Percentiles rank a stretch among this genome's conserved stretches.
Evolutionary conservation across 2,888 invertebrate species (phyloP).

Genomic region (Bugula neritina): DNA sequence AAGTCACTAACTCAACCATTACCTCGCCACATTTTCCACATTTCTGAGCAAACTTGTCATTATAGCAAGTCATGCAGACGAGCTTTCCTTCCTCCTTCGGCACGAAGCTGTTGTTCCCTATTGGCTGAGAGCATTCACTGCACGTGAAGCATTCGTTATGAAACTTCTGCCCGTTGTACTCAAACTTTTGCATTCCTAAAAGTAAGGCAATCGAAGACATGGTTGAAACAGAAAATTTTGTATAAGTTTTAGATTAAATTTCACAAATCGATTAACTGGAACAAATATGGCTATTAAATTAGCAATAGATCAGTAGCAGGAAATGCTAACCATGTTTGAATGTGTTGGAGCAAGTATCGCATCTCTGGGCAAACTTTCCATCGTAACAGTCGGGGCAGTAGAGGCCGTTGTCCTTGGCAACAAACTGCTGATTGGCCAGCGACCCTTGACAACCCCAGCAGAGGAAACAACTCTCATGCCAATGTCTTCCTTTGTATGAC

Average conservation of each 20-base stretch:
- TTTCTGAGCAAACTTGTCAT: slow-evolving; percentile 95
- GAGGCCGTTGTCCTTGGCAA: slow-evolving; percentile 91
- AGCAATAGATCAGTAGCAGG: background rate
- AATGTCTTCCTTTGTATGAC: slow-evolving; percentile 99
- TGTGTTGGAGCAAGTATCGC: slow-evolving; percentile 97
- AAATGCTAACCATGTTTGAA: slow-evolving; percentile 82
- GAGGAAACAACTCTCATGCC: slow-evolving; percentile 99
- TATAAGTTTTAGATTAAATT: too few species aligned
- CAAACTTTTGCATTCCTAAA: slow-evolving; percentile 99
- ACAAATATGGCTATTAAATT: background rate
- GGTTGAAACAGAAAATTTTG: too few species aligned
- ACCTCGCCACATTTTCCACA: slow-evolving; percentile 98
- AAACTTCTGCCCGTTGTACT: slow-evolving; percentile 99
- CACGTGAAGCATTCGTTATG: slow-evolving; percentile 99
- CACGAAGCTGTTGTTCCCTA: slow-evolving; percentile 96
- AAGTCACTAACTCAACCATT: too few species aligned
- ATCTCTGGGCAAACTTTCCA: slow-evolving; percentile 95
- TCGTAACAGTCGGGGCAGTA: slow-evolving; percentile 99
- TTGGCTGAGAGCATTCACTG: slow-evolving; percentile 88
- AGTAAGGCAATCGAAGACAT: background rate
- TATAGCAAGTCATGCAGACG: slow-evolving; percentile 94
- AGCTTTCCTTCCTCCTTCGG: slow-evolving; percentile 80
- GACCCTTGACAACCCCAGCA: slow-evolving; percentile 96
- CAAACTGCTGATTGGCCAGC: slow-evolving; percentile 98
- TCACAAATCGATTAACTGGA: background rate